phyloP scores from a whole-genome alignment of 2,113 vertebrate genomes.

The Corythaeola cristata region DNA sequence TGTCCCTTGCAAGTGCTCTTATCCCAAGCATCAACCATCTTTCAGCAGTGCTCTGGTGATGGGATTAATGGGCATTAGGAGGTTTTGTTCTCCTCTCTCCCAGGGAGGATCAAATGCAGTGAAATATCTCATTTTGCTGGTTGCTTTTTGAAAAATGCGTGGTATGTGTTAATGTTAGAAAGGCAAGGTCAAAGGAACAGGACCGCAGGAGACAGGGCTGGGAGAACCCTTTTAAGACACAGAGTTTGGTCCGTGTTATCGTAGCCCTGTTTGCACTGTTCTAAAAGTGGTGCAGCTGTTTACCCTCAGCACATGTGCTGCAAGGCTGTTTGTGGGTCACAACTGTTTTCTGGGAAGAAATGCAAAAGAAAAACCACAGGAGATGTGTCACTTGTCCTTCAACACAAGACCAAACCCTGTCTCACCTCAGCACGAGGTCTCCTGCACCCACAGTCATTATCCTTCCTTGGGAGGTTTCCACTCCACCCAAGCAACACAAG shows the following conservation, averaged over 20 bases:
- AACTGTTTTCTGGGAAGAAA: slow-evolving; percentile 8
- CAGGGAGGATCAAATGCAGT: slow-evolving; percentile 45
- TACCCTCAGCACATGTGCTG: not conserved
- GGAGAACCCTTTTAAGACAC: not conserved
- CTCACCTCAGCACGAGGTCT: not conserved
- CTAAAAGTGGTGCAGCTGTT: slow-evolving; percentile 12
- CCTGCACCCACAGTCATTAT: not conserved
- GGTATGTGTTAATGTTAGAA: slow-evolving; percentile 54
- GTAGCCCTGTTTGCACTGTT: not conserved
- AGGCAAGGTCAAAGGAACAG: slow-evolving; percentile 55
- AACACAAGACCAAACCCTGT: not conserved
- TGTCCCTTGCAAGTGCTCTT: not conserved
- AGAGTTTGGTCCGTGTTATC: not conserved
- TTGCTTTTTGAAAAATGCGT: slow-evolving; percentile 44
- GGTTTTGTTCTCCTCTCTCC: slow-evolving; percentile 54
- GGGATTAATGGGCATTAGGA: slow-evolving; percentile 45
- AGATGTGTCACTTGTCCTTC: not conserved
- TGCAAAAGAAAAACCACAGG: not conserved
- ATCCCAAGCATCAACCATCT: not conserved
- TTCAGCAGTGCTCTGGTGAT: slow-evolving; percentile 37
- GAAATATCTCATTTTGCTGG: slow-evolving; percentile 52
- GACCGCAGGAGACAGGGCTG: not conserved
- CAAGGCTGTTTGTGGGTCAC: not conserved
- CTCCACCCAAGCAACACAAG: not conserved
- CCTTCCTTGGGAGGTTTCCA: not conserved